Evolutionary conservation across 1,140 invertebrate species (phyloP), one percentile per base, ranked within the genome.

Genomic region (Bemisia tabaci): DNA sequence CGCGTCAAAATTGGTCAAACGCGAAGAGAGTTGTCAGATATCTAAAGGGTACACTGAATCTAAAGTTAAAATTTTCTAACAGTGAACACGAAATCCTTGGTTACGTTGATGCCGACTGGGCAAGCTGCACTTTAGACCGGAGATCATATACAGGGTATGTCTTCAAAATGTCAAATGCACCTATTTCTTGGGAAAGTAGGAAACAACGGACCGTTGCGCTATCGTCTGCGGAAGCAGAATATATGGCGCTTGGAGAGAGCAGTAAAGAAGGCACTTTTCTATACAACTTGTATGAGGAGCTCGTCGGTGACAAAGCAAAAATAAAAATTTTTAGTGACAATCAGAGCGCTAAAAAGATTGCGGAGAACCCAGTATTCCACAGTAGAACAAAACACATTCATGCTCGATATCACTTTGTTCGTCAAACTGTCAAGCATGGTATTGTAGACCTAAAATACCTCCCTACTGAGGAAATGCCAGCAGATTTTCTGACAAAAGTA

Each of bases 231-330:
- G 70, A 70, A 66, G 66, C 68, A 21, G 70, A 70, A 25, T 70
- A 67, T 60, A 64, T 69, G 1, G 62, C 68, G 2, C 58, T 59
- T 21, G 59, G 62, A 27, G 68, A 69, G 26, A 63, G 69, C 58
- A 9, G n/a, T 23, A 68, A 70, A 65, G 69, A 73, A 70, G 61
- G 65, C 1, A 26, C 70, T 1, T 71, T 64, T 12, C 63, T 72
- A 1, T 60, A 68, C 22, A 61, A 62, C 65, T 12, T 22, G 65
- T 22, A 23, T 2, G 12, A 25, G n/a, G n/a, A n/a, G n/a, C n/a
- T n/a, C n/a, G n/a, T n/a, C n/a, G n/a, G n/a, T n/a, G n/a, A n/a
- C n/a, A n/a, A n/a, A n/a, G n/a, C n/a, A n/a, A n/a, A n/a, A 26
- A 67, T 68, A 9, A 60, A 22, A 2, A 60, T 68, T 21, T 68